These are phyloP conservation scores for Aleiodes testaceus DNA, from an alignment of 2,888 invertebrate genomes.

Conservation along the genomic window DNA sequence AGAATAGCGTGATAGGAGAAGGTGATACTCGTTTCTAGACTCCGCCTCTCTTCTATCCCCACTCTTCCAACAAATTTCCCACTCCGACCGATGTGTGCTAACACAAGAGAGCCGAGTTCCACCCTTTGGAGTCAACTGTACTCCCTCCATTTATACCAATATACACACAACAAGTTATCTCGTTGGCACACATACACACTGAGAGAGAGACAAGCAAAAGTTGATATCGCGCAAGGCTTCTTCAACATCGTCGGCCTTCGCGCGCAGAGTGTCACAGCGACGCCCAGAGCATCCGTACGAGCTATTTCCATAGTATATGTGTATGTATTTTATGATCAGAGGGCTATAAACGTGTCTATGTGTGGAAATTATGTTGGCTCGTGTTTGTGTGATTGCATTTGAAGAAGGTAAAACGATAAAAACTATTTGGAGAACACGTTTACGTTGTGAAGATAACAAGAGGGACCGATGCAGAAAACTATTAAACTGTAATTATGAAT, in stretches of 20 bases:
- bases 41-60: conserved; percentile 52
- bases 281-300: conserved; percentile 65
- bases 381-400: conserved; percentile 28
- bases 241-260: conserved; percentile 64
- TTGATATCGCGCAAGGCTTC: conserved; percentile 52
- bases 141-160: conserved; percentile 46
- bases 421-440: conserved; percentile 1
- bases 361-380: conserved; percentile 28
- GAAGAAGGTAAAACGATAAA: background rate
- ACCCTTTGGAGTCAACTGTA: conserved; percentile 18
- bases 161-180: conserved; percentile 30
- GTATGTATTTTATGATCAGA: conserved; percentile 44
- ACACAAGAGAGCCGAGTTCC: conserved; percentile 29
- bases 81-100: conserved; percentile 52
- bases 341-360: conserved; percentile 42
- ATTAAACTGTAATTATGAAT: conserved; percentile 15
- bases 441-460: background rate
- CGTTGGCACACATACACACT: conserved; percentile 39
- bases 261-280: conserved; percentile 69
- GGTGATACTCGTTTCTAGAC: conserved; percentile 62
- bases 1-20: conserved; percentile 63
- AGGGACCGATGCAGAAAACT: background rate
- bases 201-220: background rate
- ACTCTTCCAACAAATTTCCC: conserved; percentile 53
- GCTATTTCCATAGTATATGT: conserved; percentile 50